phyloP scores from a whole-genome alignment of 1,140 invertebrate genomes.

The Alviniconcha marisindica region DNA sequence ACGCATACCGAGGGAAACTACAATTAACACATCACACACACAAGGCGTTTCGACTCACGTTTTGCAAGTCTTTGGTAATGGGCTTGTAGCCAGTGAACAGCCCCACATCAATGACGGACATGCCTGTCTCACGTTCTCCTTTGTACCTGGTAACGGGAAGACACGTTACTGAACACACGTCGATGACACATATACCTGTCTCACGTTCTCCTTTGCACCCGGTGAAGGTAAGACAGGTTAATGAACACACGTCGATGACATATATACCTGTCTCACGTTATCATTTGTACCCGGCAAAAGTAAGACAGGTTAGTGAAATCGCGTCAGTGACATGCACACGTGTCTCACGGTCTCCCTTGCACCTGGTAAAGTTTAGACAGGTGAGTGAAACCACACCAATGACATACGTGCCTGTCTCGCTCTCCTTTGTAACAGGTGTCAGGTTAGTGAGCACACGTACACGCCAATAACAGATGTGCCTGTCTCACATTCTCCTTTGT shows the following conservation, averaged over 20 bases:
- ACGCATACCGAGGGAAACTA: too few species aligned
- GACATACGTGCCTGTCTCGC: slow-evolving; percentile 69
- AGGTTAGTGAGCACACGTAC: too few species aligned
- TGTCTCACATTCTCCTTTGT: slow-evolving; percentile 55
- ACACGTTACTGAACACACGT: too few species aligned
- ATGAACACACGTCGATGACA: slow-evolving; percentile 73
- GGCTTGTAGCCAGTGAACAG: slow-evolving; percentile 72
- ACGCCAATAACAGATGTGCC: slow-evolving; percentile 75
- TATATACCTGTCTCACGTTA: slow-evolving; percentile 66
- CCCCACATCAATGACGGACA: slow-evolving; percentile 73
- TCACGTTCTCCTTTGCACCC: slow-evolving; percentile 61
- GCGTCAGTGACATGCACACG: slow-evolving; percentile 74
- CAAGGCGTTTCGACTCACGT: too few species aligned
- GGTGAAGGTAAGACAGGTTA: too few species aligned
- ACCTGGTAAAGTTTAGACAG: too few species aligned
- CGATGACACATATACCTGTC: slow-evolving; percentile 72
- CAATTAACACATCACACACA: too few species aligned
- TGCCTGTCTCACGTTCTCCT: slow-evolving; percentile 61
- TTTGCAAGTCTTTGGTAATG: slow-evolving; percentile 62
- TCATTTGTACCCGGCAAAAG: slow-evolving; percentile 62
- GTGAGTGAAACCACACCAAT: too few species aligned
- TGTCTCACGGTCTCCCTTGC: slow-evolving; percentile 55
- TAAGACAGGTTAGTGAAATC: too few species aligned
- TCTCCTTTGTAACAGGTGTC: slow-evolving; percentile 62
- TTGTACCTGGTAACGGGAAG: slow-evolving; percentile 62